These are phyloP conservation scores for Limosa lapponica DNA, from an alignment of 2,797 vertebrate genomes.

Conservation along the genomic window DNA sequence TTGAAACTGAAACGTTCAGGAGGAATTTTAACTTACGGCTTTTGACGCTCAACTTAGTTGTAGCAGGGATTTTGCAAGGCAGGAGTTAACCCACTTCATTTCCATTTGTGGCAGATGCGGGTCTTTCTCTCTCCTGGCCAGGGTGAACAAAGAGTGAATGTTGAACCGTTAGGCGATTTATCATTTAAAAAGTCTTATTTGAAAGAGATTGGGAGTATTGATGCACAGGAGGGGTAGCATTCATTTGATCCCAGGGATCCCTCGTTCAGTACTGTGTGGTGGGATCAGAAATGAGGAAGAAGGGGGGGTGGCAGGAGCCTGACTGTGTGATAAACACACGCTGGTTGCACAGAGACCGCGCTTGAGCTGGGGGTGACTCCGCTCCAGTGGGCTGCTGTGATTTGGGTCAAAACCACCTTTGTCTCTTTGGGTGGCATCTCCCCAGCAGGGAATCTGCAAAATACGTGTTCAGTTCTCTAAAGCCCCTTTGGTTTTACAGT, in stretches of 20 bases:
- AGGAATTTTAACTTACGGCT: background rate
- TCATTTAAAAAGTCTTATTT: background rate
- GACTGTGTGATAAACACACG: background rate
- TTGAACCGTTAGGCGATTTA: background rate
- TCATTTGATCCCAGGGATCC: background rate
- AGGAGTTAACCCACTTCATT: background rate
- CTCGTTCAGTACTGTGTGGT: background rate
- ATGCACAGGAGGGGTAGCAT: background rate
- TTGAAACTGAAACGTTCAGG: background rate
- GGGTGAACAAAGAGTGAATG: background rate
- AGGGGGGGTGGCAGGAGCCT: background rate
- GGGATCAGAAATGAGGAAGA: background rate
- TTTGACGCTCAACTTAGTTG: background rate
- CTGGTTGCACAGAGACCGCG: background rate
- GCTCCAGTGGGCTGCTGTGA: background rate
- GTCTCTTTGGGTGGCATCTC: background rate
- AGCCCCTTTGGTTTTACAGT: background rate
- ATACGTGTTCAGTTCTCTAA: accelerated
- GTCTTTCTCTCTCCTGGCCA: background rate
- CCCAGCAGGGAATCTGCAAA: background rate
- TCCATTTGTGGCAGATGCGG: background rate
- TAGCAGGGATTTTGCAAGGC: background rate
- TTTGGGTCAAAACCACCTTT: background rate
- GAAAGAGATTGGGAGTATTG: background rate
- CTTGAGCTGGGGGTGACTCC: background rate